A percentile compares a stretch with the other conserved stretches of the same genome.
phyloP scores from a whole-genome alignment of 2,888 invertebrate genomes.

The Drosophila tripunctata region DNA sequence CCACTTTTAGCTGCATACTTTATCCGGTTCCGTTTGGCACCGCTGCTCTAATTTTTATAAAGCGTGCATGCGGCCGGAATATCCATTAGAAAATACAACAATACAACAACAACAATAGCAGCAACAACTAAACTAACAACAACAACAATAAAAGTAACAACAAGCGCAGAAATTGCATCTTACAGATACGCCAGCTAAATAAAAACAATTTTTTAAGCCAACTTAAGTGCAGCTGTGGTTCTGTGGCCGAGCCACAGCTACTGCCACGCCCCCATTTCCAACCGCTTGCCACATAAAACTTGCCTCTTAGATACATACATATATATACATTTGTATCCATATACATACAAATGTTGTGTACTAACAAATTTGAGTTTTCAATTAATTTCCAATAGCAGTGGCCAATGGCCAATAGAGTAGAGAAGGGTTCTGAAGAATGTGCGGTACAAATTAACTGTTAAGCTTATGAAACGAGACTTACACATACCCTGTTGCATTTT shows the following conservation, averaged over 20 bases:
- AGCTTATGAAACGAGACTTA: not conserved
- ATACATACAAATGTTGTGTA: constrained; percentile 30
- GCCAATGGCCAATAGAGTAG: constrained; percentile 5
- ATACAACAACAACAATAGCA: constrained; percentile 6
- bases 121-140: constrained; percentile 23
- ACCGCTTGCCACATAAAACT: not conserved
- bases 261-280: not conserved
- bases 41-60: constrained; percentile 56
- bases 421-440: constrained; percentile 15
- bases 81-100: constrained; percentile 69
- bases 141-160: constrained; percentile 5
- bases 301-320: not conserved
- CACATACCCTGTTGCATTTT: not conserved
- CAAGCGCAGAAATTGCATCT: constrained; percentile 39
- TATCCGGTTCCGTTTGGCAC: constrained; percentile 32
- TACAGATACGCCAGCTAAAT: constrained; percentile 54
- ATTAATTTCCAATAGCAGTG: constrained; percentile 73
- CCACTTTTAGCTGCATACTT: constrained; percentile 5
- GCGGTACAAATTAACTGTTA: constrained; percentile 14
- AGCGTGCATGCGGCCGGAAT: constrained; percentile 60
- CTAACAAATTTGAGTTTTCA: constrained; percentile 69
- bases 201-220: constrained; percentile 63
- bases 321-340: not conserved
- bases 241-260: constrained; percentile 21
- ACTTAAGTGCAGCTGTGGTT: constrained; percentile 64